Evolutionary conservation across 2,888 invertebrate species (phyloP).

Genomic region (Cecidostiba fungosa): DNA sequence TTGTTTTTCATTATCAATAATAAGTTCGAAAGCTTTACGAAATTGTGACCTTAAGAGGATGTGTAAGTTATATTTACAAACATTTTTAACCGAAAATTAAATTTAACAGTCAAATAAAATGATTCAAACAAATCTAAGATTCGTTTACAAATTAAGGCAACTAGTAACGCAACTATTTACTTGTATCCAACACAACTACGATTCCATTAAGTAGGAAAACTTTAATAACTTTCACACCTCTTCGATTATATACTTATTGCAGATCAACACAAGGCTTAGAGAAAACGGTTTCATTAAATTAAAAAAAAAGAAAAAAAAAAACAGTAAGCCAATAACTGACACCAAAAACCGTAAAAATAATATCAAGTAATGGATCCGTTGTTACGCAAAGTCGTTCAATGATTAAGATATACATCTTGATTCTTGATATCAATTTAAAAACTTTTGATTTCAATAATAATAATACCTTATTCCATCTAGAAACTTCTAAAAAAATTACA

Average conservation of each 20-base stretch:
- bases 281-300: slow-evolving; percentile 24
- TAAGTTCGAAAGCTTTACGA: neutral
- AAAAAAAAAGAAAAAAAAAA: neutral
- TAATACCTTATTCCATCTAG: neutral
- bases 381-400: neutral
- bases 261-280: neutral
- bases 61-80: slow-evolving; percentile 6
- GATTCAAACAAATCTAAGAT: neutral
- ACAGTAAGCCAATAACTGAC: neutral
- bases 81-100: neutral
- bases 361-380: slow-evolving; percentile 11
- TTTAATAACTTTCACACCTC: neutral
- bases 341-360: slow-evolving; percentile 14
- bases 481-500: neutral
- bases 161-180: neutral
- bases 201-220: neutral
- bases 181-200: neutral
- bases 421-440: neutral
- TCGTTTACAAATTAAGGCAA: neutral
- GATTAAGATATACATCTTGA: neutral
- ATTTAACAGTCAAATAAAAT: neutral
- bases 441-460: neutral
- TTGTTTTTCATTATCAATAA: neutral
- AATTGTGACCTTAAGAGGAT: neutral
- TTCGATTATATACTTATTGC: neutral